Conservation (phyloP, 2,113 vertebrate species). For the Pteropus alecto region DNA sequence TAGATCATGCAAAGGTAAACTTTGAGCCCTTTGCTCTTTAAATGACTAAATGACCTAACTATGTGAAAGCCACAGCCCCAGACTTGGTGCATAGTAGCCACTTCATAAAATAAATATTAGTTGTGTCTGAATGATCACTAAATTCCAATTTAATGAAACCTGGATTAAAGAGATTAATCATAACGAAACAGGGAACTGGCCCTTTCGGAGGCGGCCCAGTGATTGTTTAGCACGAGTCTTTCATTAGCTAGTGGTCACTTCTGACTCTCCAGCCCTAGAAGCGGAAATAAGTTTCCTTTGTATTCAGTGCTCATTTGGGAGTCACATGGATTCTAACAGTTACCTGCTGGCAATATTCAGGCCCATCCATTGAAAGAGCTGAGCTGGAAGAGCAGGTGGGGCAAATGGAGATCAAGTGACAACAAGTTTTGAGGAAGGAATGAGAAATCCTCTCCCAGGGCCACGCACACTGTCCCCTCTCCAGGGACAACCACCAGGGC, state of each 20-base stretch:
- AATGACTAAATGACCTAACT: constrained; percentile 16
- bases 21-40: constrained; percentile 5
- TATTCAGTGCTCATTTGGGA: neutral
- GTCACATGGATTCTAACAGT: neutral
- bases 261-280: neutral
- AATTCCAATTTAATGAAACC: constrained; percentile 20
- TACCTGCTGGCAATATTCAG: neutral
- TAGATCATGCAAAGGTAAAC: constrained; percentile 50
- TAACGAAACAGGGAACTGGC: neutral
- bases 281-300: neutral
- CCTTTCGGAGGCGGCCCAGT: neutral
- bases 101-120: constrained; percentile 64
- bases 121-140: neutral
- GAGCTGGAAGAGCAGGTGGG: neutral
- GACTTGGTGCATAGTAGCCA: neutral
- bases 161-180: neutral
- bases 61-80: neutral
- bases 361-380: neutral
- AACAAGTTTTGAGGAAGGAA: neutral
- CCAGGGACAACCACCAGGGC: rapidly evolving
- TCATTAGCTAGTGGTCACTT: neutral
- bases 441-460: neutral
- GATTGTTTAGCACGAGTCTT: neutral
- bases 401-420: neutral
- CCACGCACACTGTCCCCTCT: neutral